Percentiles rank a stretch among this genome's conserved stretches.
These are phyloP conservation scores for Phocoena phocoena DNA, from an alignment of 2,113 vertebrate species.

Conservation along the genomic window DNA sequence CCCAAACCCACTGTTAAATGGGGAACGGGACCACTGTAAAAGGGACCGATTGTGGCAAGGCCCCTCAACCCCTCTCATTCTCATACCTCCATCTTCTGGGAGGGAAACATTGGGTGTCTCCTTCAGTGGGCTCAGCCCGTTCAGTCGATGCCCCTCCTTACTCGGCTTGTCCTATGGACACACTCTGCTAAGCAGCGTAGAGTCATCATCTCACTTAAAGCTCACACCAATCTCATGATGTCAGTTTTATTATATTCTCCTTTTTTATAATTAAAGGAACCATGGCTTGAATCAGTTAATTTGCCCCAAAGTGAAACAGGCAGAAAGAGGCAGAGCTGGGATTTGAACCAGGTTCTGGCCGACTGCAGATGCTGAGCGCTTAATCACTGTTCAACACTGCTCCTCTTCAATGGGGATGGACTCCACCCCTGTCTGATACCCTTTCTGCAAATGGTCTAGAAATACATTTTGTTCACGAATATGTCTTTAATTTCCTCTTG, in stretches of 20 bases:
- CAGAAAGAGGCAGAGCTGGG: not conserved
- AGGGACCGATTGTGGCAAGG: not conserved
- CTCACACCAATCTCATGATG: not conserved
- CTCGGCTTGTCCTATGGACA: not conserved
- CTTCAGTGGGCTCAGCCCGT: not conserved
- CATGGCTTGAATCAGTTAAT: not conserved
- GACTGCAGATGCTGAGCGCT: not conserved
- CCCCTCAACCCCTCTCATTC: rapidly evolving
- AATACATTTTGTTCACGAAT: not conserved
- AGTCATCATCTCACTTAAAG: not conserved
- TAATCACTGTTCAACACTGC: not conserved
- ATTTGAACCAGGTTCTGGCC: not conserved
- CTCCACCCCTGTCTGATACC: not conserved
- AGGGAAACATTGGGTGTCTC: not conserved
- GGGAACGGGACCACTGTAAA: not conserved
- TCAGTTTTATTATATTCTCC: not conserved
- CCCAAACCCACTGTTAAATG: not conserved
- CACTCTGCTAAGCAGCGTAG: too few relatives aligned
- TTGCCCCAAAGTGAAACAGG: not conserved
- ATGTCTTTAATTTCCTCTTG: not conserved
- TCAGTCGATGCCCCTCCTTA: not conserved
- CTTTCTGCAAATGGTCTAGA: not conserved
- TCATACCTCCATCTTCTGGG: not conserved
- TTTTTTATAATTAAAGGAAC: not conserved
- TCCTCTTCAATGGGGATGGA: not conserved